Evolutionary conservation across 2,888 invertebrate species (phyloP).

Genomic region (Thyatira batis): DNA sequence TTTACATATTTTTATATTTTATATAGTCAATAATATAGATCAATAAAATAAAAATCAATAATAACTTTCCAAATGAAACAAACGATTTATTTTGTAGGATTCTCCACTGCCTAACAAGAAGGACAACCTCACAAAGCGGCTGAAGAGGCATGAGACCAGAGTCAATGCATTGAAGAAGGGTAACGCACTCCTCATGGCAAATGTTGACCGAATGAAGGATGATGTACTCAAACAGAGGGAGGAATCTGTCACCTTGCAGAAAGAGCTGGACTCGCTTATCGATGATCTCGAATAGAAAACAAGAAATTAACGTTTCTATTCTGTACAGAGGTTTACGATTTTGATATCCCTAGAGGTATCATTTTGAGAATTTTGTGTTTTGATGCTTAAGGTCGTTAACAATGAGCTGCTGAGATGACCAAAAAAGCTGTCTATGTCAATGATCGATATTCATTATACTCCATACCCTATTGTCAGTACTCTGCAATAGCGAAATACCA

Average conservation of each 20-base stretch:
- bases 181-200: constrained; percentile 92
- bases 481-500: no score
- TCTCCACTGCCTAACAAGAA: constrained; percentile 86
- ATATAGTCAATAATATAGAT: no score
- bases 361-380: no score
- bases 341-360: not conserved
- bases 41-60: not conserved
- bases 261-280: constrained; percentile 92
- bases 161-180: constrained; percentile 92
- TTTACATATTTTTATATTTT: no score
- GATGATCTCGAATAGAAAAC: constrained; percentile 89
- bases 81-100: constrained; percentile 83
- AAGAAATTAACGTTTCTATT: not conserved
- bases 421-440: no score
- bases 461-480: no score
- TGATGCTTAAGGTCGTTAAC: no score
- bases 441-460: no score
- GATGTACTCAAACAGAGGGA: constrained; percentile 92
- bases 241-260: constrained; percentile 88
- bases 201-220: constrained; percentile 93
- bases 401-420: no score
- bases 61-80: not conserved
- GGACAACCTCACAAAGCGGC: constrained; percentile 83
- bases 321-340: not conserved
- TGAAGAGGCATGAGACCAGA: constrained; percentile 90